phyloP scores from a whole-genome alignment of 2,797 vertebrate genomes.

The Tragopan temminckii region DNA sequence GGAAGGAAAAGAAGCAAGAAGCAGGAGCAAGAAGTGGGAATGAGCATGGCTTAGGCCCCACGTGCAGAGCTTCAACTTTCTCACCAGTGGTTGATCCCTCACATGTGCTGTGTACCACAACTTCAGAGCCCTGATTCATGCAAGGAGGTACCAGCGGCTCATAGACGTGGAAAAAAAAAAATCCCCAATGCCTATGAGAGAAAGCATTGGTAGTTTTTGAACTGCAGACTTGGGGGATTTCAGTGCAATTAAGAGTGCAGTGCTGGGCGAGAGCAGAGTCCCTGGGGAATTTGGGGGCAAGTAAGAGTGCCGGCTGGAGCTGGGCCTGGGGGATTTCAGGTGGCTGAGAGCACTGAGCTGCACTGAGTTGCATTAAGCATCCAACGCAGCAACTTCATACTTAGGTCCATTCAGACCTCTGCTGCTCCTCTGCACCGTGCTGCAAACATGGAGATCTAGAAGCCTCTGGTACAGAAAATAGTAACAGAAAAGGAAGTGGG shows the following conservation, averaged over 20 bases:
- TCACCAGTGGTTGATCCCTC: rapidly evolving
- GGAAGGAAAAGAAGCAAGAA: not conserved
- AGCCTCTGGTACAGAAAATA: not conserved
- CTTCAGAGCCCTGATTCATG: not conserved
- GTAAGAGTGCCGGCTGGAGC: not conserved
- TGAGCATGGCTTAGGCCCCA: not conserved
- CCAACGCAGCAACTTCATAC: rapidly evolving
- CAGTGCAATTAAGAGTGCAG: slow-evolving; percentile 28
- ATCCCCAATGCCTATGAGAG: not conserved
- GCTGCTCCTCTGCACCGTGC: rapidly evolving
- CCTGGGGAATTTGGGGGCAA: slow-evolving; percentile 67
- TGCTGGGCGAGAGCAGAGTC: slow-evolving; percentile 2
- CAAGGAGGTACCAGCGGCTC: not conserved
- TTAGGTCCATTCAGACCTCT: not conserved
- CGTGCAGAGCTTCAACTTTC: not conserved
- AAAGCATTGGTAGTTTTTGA: slow-evolving; percentile 5
- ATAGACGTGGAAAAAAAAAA: not conserved
- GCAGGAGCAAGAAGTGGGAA: not conserved
- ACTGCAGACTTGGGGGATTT: slow-evolving; percentile 50
- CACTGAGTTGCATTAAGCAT: rapidly evolving
- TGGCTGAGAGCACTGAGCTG: not conserved
- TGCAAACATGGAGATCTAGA: not conserved
- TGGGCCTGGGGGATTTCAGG: not conserved
- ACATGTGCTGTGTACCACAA: rapidly evolving
- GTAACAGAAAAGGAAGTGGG: slow-evolving; percentile 40